Evolutionary conservation across 1,140 invertebrate species (phyloP), one percentile per base, ranked within the genome.

Genomic region (Drosophila erecta): DNA sequence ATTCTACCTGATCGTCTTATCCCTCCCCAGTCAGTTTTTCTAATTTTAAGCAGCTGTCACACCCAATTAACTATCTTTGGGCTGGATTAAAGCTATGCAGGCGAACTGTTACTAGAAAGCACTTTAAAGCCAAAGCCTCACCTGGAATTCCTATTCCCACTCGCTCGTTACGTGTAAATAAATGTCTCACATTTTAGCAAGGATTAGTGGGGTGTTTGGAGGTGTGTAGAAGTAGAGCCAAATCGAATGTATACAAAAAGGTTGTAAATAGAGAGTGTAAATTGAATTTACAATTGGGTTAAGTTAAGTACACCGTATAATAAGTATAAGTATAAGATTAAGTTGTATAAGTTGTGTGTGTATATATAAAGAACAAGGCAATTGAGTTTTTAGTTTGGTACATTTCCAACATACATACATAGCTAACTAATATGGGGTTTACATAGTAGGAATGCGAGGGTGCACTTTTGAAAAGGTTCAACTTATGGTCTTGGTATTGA

Each of bases 321-420:
- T 66, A 66, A 70, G 49, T 84, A 76, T 76, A 75, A 47, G 56
- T 65, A 64, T 59, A 54, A 41, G 38, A 47, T 56, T 58, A 64
- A 76, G 59, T 61, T 78, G 61, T 84, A 76, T 64, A 87, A 65
- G 70, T 57, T 60, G 46, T 54, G 51, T 61, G 47, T 75, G 50
- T 76, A 75, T 75, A 74, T 76, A 74, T 76, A 55, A 77, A 84
- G 76, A 87, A 89, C 76, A 87, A 89, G 84, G 76, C 79, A 87
- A 84, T 87, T 76, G 46, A 72, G 59, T 76, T 87, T 62, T 78
- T 50, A 57, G 70, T 61, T 72, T 87, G 72, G 76, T 87, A 79
- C 71, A 66, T 69, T 86, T 76, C 49, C 76, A 76, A 65, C 54
- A 17, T 17, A 17, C 17, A 69, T 66, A 84, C 57, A 69, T 66